A percentile compares a stretch with the other conserved stretches of the same genome.
Evolutionary conservation across 1,140 invertebrate genomes (phyloP).

Genomic region (Rhagoletis pomonella): DNA sequence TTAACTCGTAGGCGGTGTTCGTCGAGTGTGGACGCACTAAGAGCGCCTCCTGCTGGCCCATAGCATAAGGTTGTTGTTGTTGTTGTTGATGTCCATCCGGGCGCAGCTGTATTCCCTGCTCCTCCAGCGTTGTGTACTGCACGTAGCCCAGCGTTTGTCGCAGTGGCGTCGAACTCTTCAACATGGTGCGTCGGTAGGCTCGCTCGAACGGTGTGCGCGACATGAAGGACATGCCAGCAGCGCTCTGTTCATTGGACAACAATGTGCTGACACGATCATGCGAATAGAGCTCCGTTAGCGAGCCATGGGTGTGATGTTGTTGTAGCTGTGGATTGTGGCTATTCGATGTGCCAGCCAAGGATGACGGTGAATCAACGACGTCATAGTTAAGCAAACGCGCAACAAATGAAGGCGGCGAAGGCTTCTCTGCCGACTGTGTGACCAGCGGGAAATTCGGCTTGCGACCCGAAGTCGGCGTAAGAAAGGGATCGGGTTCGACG

Average conservation of each 20-base stretch:
- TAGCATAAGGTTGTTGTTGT: slow-evolving; percentile 60
- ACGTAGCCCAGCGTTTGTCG: slow-evolving; percentile 58
- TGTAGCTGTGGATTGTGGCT: slow-evolving; percentile 14
- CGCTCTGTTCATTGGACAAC: background rate
- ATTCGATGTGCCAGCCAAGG: background rate
- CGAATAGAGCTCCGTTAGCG: slow-evolving; percentile 55
- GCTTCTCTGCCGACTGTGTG: slow-evolving; percentile 65
- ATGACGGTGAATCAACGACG: slow-evolving; percentile 61
- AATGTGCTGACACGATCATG: slow-evolving; percentile 56
- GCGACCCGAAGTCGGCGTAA: slow-evolving; percentile 68
- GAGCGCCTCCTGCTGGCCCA: slow-evolving; percentile 62
- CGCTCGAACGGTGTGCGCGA: slow-evolving; percentile 71
- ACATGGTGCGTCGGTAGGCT: slow-evolving; percentile 67
- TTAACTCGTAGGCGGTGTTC: slow-evolving; percentile 70
- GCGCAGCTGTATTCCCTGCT: slow-evolving; percentile 12
- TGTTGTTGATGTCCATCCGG: slow-evolving; percentile 33
- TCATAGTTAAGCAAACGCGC: slow-evolving; percentile 67
- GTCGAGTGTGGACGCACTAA: slow-evolving; percentile 69
- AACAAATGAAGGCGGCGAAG: slow-evolving; percentile 59
- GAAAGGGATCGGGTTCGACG: slow-evolving; percentile 69
- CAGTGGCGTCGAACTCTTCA: slow-evolving; percentile 61
- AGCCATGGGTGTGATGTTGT: slow-evolving; percentile 53
- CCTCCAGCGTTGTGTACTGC: slow-evolving; percentile 21
- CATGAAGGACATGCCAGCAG: slow-evolving; percentile 62
- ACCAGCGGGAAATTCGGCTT: slow-evolving; percentile 64